Evolutionary conservation across 2,113 vertebrate species (phyloP), one percentile per base, ranked within the genome.

Genomic region (Montifringilla adamsi): DNA sequence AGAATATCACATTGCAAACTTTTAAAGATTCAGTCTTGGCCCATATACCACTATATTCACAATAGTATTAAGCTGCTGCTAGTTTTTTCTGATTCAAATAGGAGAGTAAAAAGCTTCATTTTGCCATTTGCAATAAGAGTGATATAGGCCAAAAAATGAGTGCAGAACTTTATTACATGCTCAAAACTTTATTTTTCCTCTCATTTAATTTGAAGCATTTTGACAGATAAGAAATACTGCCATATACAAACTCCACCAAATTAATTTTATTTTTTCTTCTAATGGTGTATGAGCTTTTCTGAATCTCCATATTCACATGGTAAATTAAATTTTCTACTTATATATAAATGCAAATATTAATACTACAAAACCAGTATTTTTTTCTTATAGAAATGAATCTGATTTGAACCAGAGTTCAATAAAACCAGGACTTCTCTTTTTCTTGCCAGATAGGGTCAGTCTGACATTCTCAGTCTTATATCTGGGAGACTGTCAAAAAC

Each of bases 361-460:
- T 84, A 73, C 53, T 92, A 87, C 10, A 88, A 72, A 94, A 87
- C 67, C 17, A 31, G 37, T 4, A 13, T 13, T 24, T 35, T 82
- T 84, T 60, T 39, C 30, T 43, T 27, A 39, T 43, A 15, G 43
- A 94, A 97, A 88, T 77, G 7, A 92, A 84, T 95, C 79, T 92
- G 62, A 53, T 47, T 90, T 30, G 33, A 70, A 76, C 28, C 37
- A 74, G 30, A 83, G 58, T 92, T 90, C 21, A 13, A 59, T 93
- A 77, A 84, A 95, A 88, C 58, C 59, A 87, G 72, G 28, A 72
- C 67, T 92, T 93, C 27, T 94, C 2, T 91, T 94, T 76, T 80
- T 91, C 52, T 75, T 93, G 84, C 78, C 94, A 96, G 69, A 68
- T 33, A 84, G 66, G 92, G 95, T 96, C 94, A 95, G 49, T 95